Conservation (phyloP, 2,797 vertebrate species). For the Distichodus sexfasciatus region DNA sequence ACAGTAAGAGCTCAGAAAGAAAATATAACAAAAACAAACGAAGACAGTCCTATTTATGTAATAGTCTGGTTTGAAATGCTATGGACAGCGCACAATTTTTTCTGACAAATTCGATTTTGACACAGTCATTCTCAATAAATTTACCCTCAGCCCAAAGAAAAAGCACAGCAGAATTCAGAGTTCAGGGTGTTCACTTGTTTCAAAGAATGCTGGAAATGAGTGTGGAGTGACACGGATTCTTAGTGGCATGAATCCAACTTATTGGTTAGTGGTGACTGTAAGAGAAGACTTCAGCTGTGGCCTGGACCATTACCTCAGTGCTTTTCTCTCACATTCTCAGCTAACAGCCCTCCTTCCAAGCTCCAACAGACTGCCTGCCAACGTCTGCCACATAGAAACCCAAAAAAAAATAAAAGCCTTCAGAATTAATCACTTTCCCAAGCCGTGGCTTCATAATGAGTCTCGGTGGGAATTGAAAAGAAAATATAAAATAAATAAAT, state of each 20-base stretch:
- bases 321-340: conserved; percentile 44
- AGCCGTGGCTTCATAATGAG: conserved; percentile 75
- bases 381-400: conserved; percentile 71
- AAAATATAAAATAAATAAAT: conserved; percentile 54
- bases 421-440: conserved; percentile 73
- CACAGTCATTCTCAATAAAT: neutral
- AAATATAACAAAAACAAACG: conserved; percentile 1
- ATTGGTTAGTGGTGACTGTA: conserved; percentile 44
- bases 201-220: conserved; percentile 33
- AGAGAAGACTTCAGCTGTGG: conserved; percentile 42
- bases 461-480: conserved; percentile 70
- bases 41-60: neutral
- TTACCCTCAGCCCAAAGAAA: neutral
- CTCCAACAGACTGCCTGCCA: conserved; percentile 52
- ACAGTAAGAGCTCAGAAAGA: conserved; percentile 16
- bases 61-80: neutral
- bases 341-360: conserved; percentile 54
- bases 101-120: neutral
- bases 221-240: conserved; percentile 31
- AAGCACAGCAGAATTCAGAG: neutral
- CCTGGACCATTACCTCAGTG: conserved; percentile 34
- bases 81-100: neutral
- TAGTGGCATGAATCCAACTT: conserved; percentile 53
- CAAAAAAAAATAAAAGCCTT: conserved; percentile 71
- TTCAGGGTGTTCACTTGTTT: conserved; percentile 13